Percentiles rank a stretch among this genome's conserved stretches.
Evolutionary conservation across 2,888 invertebrate species (phyloP).

Genomic region (Halictus quadricinctus): DNA sequence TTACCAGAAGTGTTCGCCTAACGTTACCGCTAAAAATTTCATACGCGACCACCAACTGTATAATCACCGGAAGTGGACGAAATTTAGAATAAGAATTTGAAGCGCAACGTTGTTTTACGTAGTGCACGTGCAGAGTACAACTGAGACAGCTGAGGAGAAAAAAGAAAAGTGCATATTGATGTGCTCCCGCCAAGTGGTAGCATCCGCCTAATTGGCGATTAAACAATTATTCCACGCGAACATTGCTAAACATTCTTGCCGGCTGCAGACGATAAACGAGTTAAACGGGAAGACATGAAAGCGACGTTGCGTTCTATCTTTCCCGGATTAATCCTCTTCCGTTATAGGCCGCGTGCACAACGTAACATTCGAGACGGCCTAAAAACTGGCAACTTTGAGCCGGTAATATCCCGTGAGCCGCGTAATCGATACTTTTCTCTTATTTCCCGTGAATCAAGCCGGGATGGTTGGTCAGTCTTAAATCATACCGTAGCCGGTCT

Average conservation of each 20-base stretch:
- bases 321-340: constrained; percentile 13
- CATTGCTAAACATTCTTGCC: neutral
- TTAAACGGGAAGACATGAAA: neutral
- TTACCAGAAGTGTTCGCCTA: too few relatives aligned
- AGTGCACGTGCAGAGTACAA: neutral
- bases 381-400: constrained; percentile 1
- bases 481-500: constrained; percentile 18
- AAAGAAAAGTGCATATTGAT: neutral
- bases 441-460: constrained; percentile 26
- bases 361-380: neutral
- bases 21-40: too few relatives aligned
- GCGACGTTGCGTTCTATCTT: neutral
- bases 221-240: neutral
- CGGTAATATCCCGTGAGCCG: constrained; percentile 31
- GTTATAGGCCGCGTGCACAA: neutral
- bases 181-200: neutral
- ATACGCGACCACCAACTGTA: too few relatives aligned
- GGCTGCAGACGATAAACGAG: neutral
- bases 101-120: neutral
- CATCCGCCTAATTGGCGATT: neutral
- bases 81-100: too few relatives aligned
- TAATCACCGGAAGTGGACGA: too few relatives aligned
- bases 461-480: constrained; percentile 28
- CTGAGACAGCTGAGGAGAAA: neutral
- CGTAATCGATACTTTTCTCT: constrained; percentile 25